These are phyloP conservation scores for Plebejus anna DNA, from an alignment of 2,888 invertebrate genomes.

Conservation along the genomic window DNA sequence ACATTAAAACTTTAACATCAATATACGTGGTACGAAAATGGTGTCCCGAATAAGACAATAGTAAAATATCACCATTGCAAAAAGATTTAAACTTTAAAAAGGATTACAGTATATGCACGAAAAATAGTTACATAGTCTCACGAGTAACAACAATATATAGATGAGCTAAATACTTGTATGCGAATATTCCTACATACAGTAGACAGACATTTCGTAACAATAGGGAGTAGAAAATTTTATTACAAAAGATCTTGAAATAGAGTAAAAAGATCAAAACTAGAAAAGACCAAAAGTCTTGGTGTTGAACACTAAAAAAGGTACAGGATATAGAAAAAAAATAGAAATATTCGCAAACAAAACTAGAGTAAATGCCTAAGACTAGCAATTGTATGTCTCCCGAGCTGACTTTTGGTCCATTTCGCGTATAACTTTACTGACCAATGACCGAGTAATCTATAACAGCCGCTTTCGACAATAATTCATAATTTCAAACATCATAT, in stretches of 20 bases:
- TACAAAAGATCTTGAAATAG: neutral
- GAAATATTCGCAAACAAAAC: constrained; percentile 56
- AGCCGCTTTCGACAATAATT: no score
- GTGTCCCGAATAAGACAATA: constrained; percentile 52
- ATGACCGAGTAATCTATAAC: no score
- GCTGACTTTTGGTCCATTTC: constrained; percentile 25
- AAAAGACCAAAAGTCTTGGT: neutral
- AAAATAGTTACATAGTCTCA: constrained; percentile 76
- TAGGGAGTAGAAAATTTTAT: neutral
- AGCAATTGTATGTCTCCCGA: constrained; percentile 44
- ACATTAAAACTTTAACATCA: constrained; percentile 54
- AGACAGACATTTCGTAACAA: neutral
- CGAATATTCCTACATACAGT: constrained; percentile 42
- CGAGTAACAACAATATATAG: constrained; percentile 61
- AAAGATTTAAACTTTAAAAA: constrained; percentile 69
- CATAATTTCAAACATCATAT: no score
- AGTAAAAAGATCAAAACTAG: neutral
- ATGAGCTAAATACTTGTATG: constrained; percentile 60
- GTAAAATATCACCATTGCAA: constrained; percentile 73
- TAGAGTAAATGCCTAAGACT: constrained; percentile 50
- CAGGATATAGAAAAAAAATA: neutral
- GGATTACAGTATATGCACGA: constrained; percentile 78
- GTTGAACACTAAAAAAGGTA: neutral
- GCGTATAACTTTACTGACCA: constrained; percentile 20
- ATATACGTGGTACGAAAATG: constrained; percentile 47